Evolutionary conservation across 2,797 vertebrate genomes (phyloP), one percentile per base, ranked within the genome.

Genomic region (Diplodus puntazzo): DNA sequence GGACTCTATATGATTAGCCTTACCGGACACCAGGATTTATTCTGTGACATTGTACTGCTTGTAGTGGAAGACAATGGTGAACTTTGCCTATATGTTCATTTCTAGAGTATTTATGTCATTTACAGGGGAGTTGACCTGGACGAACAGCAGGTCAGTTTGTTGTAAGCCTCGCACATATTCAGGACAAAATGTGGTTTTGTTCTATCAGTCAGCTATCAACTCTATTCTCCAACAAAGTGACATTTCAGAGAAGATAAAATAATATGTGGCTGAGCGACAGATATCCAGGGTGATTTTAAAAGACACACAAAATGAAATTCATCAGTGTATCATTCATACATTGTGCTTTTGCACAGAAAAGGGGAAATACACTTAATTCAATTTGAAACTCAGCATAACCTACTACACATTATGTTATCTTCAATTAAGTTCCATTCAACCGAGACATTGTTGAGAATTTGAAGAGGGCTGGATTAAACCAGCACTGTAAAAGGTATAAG

Each of bases 41-140:
- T 79, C 86, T 85, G 70, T 65, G 46, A 86, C 85, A 76, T 86
- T 77, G 77, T 92, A 77, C 92, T 91, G 89, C 88, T 91, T 84
- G 67, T 91, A 90, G 89, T 92, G 88, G 87, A 89, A 80, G 81
- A 88, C 92, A 87, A 89, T 53, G 73, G 81, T 90, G 79, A 91
- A 82, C 84, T 84, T 84, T 81, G 77, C 79, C 79, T 85, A 61
- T 61, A 63, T 84, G 82, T 89, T 82, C 0, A 89, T 85, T 86
- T 85, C 55, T 89, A 83, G 75, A 91, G 66, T 87, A 74, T 75
- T 53, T 25, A 63, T 53, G 80, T 81, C 59, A 63, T 81, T 81
- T 34, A 55, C 21, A 5, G 34, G 62, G 73, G 53, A 46, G 50
- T 59, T 52, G 66, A 72, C 50, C 58, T 8, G 61, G 27, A 52